Evolutionary conservation across 2,113 vertebrate genomes (phyloP).

Genomic region (Catharus minimus): DNA sequence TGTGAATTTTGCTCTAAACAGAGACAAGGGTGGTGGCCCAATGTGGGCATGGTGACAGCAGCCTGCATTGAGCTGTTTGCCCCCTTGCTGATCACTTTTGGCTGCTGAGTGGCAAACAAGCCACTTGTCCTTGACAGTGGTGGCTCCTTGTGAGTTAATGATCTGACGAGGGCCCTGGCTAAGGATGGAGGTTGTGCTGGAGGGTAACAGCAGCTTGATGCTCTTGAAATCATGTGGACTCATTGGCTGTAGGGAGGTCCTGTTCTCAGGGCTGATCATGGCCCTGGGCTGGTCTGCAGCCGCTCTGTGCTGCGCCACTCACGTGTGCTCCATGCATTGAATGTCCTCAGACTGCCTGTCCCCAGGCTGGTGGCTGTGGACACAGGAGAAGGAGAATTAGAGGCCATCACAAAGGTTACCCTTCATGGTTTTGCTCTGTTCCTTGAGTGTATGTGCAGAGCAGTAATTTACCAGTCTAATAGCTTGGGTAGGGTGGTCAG

Average conservation of each 20-base stretch:
- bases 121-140: background rate
- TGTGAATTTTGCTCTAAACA: background rate
- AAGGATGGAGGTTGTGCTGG: background rate
- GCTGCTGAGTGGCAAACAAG: slow-evolving; percentile 1
- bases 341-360: background rate
- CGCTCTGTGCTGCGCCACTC: background rate
- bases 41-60: background rate
- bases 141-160: slow-evolving; percentile 21
- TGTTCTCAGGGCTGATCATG: background rate
- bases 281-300: background rate
- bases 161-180: background rate
- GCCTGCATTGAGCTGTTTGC: background rate
- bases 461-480: slow-evolving; percentile 11
- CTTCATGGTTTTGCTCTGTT: background rate
- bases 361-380: rapidly evolving
- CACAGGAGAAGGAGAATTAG: background rate
- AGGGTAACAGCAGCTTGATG: slow-evolving; percentile 23
- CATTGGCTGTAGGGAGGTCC: background rate
- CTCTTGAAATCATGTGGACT: background rate
- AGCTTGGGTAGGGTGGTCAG: background rate
- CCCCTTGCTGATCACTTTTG: slow-evolving; percentile 17
- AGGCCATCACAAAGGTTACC: background rate
- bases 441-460: background rate
- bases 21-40: rapidly evolving
- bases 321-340: background rate